phyloP scores from a whole-genome alignment of 2,113 vertebrate species.

The Neolamprologus cancellatus region DNA sequence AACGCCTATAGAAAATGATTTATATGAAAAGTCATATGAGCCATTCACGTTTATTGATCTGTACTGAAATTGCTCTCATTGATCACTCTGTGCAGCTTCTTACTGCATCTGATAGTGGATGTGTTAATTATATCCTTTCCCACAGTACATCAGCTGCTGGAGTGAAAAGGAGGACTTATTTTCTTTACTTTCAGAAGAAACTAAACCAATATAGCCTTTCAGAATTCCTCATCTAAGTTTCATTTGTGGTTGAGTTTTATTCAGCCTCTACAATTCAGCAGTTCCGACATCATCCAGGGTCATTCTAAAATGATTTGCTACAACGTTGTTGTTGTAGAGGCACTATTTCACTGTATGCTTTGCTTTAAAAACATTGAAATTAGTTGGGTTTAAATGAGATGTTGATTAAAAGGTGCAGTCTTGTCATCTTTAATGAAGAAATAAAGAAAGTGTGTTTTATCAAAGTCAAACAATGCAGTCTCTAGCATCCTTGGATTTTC shows the following conservation, averaged over 20 bases:
- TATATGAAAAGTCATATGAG: background rate
- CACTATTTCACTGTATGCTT: slow-evolving; percentile 84
- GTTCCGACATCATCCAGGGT: slow-evolving; percentile 4
- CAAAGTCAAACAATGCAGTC: slow-evolving; percentile 39
- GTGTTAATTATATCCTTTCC: background rate
- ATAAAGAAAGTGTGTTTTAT: slow-evolving; percentile 86
- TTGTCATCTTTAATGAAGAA: slow-evolving; percentile 84
- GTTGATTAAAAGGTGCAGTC: slow-evolving; percentile 72
- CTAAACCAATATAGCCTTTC: background rate
- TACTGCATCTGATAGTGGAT: background rate
- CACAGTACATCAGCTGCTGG: background rate
- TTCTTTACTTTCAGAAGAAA: background rate
- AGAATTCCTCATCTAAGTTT: background rate
- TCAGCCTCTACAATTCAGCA: slow-evolving; percentile 71
- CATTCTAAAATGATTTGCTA: background rate
- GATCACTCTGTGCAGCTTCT: background rate
- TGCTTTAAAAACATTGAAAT: slow-evolving; percentile 79
- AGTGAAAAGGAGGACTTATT: background rate
- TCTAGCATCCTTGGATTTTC: background rate
- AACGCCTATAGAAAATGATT: background rate
- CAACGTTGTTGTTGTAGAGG: background rate
- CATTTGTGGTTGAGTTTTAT: slow-evolving; percentile 82
- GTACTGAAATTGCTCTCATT: background rate
- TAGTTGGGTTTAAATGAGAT: slow-evolving; percentile 78
- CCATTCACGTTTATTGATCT: background rate